Conservation (phyloP, 2,113 vertebrate species). For the Thymallus thymallus region DNA sequence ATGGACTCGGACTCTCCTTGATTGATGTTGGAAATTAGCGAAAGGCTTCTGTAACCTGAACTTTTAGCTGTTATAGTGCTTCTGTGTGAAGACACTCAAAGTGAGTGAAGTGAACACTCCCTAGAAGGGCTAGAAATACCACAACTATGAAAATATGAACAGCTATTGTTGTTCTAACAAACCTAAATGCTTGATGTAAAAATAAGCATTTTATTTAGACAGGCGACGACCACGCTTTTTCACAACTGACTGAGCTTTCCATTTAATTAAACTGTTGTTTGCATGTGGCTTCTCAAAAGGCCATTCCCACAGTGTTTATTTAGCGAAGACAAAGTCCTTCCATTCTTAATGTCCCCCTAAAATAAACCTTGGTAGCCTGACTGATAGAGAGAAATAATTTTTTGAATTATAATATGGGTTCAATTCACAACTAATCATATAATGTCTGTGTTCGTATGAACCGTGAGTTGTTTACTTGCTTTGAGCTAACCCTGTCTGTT, state of each 20-base stretch:
- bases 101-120: constrained; percentile 6
- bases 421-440: no score
- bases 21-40: constrained; percentile 47
- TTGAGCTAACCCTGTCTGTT: constrained; percentile 31
- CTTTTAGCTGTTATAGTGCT: constrained; percentile 19
- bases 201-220: constrained; percentile 10
- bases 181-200: constrained; percentile 15
- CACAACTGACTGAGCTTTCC: constrained; percentile 3
- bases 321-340: background rate
- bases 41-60: constrained; percentile 29
- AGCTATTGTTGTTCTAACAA: constrained; percentile 18
- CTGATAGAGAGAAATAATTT: no score
- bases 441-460: no score
- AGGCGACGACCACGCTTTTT: background rate
- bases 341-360: background rate
- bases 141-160: constrained; percentile 18
- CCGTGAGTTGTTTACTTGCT: background rate
- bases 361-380: background rate
- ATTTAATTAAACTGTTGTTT: background rate
- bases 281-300: background rate
- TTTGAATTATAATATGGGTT: no score
- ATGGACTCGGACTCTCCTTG: constrained; percentile 20
- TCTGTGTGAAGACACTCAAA: constrained; percentile 13
- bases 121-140: background rate
- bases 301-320: background rate